These are phyloP conservation scores for Trogon melanurus DNA, from an alignment of 2,113 vertebrate genomes.

Conservation along the genomic window DNA sequence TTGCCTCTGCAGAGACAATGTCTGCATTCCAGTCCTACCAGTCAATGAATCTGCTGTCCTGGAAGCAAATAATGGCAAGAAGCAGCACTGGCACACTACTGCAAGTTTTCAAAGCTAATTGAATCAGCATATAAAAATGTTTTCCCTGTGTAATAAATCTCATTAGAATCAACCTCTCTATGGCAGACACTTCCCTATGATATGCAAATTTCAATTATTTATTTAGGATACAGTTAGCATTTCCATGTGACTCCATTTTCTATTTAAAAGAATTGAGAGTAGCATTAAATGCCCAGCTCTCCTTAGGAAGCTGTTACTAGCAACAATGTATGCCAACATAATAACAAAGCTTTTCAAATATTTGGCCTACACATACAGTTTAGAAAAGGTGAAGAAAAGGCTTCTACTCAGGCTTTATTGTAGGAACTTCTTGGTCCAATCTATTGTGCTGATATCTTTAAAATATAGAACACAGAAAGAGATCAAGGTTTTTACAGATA, in stretches of 20 bases:
- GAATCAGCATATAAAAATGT: conserved; percentile 33
- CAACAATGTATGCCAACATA: not conserved
- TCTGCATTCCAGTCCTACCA: not conserved
- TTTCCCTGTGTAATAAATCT: conserved; percentile 42
- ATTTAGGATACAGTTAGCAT: conserved; percentile 36
- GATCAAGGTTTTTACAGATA: not conserved
- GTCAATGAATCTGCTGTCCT: not conserved
- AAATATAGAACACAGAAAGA: not conserved
- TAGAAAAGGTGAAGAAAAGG: not conserved
- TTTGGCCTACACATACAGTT: not conserved
- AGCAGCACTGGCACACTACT: not conserved
- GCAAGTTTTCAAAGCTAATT: conserved; percentile 47
- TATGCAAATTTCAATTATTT: conserved; percentile 62
- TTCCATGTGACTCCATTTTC: not conserved
- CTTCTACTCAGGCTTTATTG: not conserved
- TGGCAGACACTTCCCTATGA: conserved; percentile 9
- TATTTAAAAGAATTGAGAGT: not conserved
- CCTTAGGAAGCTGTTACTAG: not conserved
- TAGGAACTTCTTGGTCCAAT: not conserved
- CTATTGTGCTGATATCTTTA: not conserved
- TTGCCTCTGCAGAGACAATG: not conserved
- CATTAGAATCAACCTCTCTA: conserved; percentile 9
- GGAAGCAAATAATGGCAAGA: not conserved
- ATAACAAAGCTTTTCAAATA: not conserved
- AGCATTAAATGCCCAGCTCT: not conserved